phyloP scores from a whole-genome alignment of 2,113 vertebrate species.

The Sterna hirundo region DNA sequence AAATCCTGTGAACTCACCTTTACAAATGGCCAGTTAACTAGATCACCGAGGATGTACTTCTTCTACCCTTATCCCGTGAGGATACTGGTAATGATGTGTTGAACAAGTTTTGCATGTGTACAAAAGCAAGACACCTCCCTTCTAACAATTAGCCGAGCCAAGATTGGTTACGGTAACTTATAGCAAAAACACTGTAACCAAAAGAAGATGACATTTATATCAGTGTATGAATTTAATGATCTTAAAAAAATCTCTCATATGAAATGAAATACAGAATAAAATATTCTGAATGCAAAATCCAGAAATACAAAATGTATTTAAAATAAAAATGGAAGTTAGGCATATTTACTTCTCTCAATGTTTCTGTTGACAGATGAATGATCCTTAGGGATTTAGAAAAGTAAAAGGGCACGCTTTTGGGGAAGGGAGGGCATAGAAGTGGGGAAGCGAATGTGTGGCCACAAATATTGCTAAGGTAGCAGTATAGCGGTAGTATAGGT shows the following conservation, averaged over 20 bases:
- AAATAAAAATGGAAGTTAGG: neutral
- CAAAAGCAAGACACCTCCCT: neutral
- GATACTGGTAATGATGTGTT: neutral
- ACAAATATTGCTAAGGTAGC: neutral
- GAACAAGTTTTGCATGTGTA: neutral
- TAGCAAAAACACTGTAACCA: neutral
- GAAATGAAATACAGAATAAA: neutral
- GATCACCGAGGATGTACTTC: neutral
- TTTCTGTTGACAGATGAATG: accelerated
- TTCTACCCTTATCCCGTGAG: neutral
- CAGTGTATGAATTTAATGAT: neutral
- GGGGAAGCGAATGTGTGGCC: neutral
- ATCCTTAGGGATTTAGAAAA: neutral
- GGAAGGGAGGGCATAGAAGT: neutral
- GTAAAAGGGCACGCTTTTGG: neutral
- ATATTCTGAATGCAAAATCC: neutral
- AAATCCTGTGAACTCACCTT: neutral
- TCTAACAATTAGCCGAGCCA: neutral
- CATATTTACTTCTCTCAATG: accelerated
- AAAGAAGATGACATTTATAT: neutral
- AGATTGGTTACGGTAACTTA: neutral
- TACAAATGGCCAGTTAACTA: neutral
- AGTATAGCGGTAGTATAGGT: neutral
- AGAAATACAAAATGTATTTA: neutral
- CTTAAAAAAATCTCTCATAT: neutral